phyloP scores from a whole-genome alignment of 2,888 invertebrate genomes.

The Chirona hameri region DNA sequence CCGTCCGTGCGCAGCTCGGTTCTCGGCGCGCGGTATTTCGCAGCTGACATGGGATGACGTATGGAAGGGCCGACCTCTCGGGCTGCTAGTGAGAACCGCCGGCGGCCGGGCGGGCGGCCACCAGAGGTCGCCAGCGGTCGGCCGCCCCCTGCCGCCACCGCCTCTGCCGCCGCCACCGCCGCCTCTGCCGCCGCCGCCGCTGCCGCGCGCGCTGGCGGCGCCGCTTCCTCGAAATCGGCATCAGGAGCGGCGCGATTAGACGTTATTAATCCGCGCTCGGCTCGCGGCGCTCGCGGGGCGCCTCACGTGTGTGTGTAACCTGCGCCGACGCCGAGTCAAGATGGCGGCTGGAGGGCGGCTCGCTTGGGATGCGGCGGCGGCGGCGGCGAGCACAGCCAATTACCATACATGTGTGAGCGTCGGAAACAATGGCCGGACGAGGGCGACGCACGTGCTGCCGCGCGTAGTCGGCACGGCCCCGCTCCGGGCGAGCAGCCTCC shows the following conservation, averaged over 20 bases:
- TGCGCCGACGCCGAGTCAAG: background rate
- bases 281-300: too few species aligned
- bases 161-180: background rate
- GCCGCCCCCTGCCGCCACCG: background rate
- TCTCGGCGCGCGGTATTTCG: conserved; percentile 1
- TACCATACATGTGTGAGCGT: background rate
- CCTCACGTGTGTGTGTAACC: background rate
- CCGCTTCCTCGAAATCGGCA: conserved; percentile 22
- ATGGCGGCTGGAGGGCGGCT: background rate
- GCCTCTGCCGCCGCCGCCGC: background rate
- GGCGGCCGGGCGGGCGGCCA: background rate
- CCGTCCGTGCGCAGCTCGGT: conserved; percentile 4
- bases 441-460: background rate
- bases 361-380: background rate
- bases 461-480: background rate
- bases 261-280: background rate
- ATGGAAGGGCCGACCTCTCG: conserved; percentile 13
- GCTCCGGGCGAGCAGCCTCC: background rate
- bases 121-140: conserved; percentile 7
- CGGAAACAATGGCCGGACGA: background rate
- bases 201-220: background rate
- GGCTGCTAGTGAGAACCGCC: conserved; percentile 1
- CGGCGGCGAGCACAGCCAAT: background rate
- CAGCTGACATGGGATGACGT: conserved; percentile 29
- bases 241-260: conserved; percentile 3